These are phyloP conservation scores for Stegastes partitus DNA, from an alignment of 2,113 vertebrate genomes.

Conservation along the genomic window DNA sequence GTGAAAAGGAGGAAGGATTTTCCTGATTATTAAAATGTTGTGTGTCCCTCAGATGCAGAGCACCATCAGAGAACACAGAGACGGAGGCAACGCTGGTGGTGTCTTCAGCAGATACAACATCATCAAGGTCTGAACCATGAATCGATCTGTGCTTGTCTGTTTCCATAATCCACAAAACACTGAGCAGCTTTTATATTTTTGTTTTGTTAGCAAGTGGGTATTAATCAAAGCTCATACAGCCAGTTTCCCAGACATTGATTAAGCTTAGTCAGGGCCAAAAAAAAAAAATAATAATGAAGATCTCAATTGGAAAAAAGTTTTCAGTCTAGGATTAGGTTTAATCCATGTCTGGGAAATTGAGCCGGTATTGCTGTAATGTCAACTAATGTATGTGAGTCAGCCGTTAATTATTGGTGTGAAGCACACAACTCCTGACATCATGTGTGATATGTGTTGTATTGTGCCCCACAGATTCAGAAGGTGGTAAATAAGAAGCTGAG, in stretches of 20 bases:
- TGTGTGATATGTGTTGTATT: background rate
- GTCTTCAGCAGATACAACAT: slow-evolving; percentile 98
- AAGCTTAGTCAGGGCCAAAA: no score
- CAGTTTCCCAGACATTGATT: no score
- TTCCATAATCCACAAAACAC: background rate
- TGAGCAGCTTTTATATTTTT: no score
- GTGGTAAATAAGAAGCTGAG: slow-evolving; percentile 98
- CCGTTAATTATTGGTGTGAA: background rate
- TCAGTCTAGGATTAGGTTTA: no score
- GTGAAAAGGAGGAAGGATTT: background rate
- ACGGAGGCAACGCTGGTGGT: slow-evolving; percentile 97
- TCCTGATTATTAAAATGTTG: background rate
- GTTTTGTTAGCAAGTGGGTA: no score
- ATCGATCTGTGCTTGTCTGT: background rate
- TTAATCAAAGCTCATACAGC: no score
- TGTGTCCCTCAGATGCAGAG: slow-evolving; percentile 91
- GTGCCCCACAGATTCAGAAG: slow-evolving; percentile 92
- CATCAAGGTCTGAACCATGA: slow-evolving; percentile 88
- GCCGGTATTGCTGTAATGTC: no score
- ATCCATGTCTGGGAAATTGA: no score
- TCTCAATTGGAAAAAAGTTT: no score
- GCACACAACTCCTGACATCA: background rate
- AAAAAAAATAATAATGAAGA: no score
- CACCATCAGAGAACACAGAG: slow-evolving; percentile 97
- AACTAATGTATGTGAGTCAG: background rate